Evolutionary conservation across 1,140 invertebrate genomes (phyloP), one percentile per base, ranked within the genome.

Genomic region (Pachyrhynchus sulphureomaculatus): DNA sequence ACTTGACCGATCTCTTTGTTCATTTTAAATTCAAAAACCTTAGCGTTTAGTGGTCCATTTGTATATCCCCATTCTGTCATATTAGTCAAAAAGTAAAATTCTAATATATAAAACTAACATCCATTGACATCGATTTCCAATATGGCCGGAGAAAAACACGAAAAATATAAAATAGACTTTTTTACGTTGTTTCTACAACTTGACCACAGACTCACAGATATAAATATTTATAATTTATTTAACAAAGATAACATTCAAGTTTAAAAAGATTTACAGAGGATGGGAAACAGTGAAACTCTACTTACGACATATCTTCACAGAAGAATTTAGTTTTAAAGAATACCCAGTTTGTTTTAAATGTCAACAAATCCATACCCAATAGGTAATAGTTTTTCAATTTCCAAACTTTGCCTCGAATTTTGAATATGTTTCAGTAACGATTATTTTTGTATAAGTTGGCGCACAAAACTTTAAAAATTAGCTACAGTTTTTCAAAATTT

Each of bases 231-330:
- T 70, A 71, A 71, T 71, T 71, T 71, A 72, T 72, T 73, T 47
- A 74, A 74, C 72, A 74, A 74, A 71, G 71, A 73, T 73, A 74
- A 74, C 71, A 74, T 74, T 74, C 71, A 74, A 65, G n/a, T n/a
- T n/a, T 72, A 69, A 69, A 69, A 55, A 71, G 66, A 65, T 62
- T 56, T 60, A 66, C 61, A 55, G 49, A 53, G 69, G 67, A 49
- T 47, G 57, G 56, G 65, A 42, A 67, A 65, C 53, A 61, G 56
- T 55, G 55, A 45, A 47, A 62, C 51, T 20, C 13, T 17, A 21
- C 34, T 33, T n/a, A 17, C 32, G 33, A 1, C 1, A 12, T 2
- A 2, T 33, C 12, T 26, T 17, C 12, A 15, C 20, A 54, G 12
- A 26, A 18, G 5, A 29, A 29, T 1, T 3, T n/a, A n/a, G n/a